Percentiles rank a stretch among this genome's conserved stretches.
These are phyloP conservation scores for Lytechinus variegatus DNA, from an alignment of 35 echinoderm and acorn worm species.

Conservation along the genomic window DNA sequence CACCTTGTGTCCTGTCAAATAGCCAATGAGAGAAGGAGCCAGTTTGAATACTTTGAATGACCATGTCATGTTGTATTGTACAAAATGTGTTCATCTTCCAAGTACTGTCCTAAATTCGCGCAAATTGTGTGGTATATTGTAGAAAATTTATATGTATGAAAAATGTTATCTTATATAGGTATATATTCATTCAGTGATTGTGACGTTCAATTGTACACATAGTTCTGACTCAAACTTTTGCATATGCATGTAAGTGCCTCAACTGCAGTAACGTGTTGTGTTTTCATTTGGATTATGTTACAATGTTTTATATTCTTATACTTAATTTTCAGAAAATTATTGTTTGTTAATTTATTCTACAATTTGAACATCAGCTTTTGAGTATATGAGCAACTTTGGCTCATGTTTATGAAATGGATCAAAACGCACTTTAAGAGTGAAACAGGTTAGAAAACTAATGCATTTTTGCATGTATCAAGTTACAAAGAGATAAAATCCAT, in stretches of 20 bases:
- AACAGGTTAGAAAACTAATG: not conserved
- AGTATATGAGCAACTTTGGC: not conserved
- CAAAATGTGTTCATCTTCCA: not conserved
- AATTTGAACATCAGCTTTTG: not conserved
- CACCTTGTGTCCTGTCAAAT: not conserved
- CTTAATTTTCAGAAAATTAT: not conserved
- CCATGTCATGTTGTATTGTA: not conserved
- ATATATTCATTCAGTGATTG: not conserved
- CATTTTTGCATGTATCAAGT: not conserved
- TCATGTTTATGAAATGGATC: not conserved
- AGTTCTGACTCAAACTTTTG: not conserved
- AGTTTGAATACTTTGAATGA: not conserved
- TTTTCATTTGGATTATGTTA: not conserved
- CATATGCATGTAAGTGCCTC: not conserved
- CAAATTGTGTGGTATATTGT: not conserved
- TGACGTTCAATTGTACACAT: not conserved
- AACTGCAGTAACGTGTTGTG: not conserved
- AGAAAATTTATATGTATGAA: conserved; percentile 2
- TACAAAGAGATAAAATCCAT: not conserved
- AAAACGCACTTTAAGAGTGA: not conserved
- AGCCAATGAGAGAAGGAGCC: not conserved
- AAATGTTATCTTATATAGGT: not conserved
- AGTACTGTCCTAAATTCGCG: conserved; percentile 5
- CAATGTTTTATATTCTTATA: not conserved
- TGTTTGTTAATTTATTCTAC: not conserved